These are phyloP conservation scores for Spilogale gracilis DNA, from an alignment of 2,113 vertebrate species.

Conservation along the genomic window DNA sequence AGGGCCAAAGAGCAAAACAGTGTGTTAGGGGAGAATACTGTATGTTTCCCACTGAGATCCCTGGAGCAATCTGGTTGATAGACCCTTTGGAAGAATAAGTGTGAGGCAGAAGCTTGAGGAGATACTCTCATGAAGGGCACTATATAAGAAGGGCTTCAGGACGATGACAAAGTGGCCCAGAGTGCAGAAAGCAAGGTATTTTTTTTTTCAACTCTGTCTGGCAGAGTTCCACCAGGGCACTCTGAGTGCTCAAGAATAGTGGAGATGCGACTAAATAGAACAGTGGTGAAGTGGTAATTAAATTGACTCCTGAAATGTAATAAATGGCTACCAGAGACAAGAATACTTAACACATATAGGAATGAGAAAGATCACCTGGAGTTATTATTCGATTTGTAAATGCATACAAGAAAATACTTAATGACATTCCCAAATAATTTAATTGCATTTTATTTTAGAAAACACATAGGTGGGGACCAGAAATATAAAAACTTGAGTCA, in stretches of 20 bases:
- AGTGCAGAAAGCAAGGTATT: not conserved
- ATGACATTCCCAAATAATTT: slow-evolving; percentile 25
- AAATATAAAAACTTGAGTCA: slow-evolving; percentile 14
- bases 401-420: not conserved
- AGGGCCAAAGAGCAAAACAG: not conserved
- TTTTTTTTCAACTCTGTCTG: not conserved
- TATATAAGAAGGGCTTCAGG: not conserved
- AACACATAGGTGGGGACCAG: not conserved
- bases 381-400: slow-evolving; percentile 16
- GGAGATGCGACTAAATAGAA: not conserved
- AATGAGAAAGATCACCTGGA: not conserved
- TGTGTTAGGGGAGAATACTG: not conserved
- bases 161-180: not conserved
- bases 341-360: not conserved
- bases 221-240: not conserved
- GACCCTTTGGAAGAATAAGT: not conserved
- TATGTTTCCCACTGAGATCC: not conserved
- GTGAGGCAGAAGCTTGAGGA: slow-evolving; percentile 37
- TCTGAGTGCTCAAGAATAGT: not conserved
- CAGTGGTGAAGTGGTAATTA: not conserved
- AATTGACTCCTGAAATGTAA: slow-evolving; percentile 16
- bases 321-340: not conserved
- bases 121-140: not conserved
- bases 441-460: slow-evolving; percentile 43
- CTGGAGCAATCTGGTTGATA: not conserved